A percentile compares a stretch with the other conserved stretches of the same genome.
Evolutionary conservation across 2,113 vertebrate genomes (phyloP).

Genomic region (Thalassoma bifasciatum): DNA sequence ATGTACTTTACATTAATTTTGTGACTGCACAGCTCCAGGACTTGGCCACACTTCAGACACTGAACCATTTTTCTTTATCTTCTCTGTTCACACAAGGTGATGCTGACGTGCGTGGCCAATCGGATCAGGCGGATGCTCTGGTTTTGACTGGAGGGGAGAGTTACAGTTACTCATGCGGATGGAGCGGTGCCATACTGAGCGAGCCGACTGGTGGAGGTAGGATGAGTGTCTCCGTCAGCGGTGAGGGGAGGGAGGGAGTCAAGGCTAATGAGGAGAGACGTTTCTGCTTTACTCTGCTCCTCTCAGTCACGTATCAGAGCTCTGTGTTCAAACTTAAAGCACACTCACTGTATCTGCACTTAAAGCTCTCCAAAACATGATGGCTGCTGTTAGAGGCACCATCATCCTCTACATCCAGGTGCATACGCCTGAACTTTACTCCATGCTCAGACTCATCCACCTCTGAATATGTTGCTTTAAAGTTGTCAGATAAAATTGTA

Average conservation of each 20-base stretch:
- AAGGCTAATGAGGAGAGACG: constrained; percentile 60
- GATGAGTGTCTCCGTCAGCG: constrained; percentile 50
- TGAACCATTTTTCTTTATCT: constrained; percentile 62
- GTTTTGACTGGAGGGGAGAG: constrained; percentile 64
- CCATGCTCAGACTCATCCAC: background rate
- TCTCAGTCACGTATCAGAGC: constrained; percentile 48
- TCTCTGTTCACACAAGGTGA: constrained; percentile 67
- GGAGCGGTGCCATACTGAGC: constrained; percentile 45
- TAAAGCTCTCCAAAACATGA: background rate
- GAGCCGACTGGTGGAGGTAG: constrained; percentile 50
- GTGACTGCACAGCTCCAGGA: constrained; percentile 27
- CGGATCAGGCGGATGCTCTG: constrained; percentile 56
- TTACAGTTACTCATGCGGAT: constrained; percentile 45
- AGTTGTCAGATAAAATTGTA: background rate
- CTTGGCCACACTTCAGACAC: constrained; percentile 65
- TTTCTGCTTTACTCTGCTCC: constrained; percentile 49
- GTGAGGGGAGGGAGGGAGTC: constrained; percentile 32
- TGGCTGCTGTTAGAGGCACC: background rate
- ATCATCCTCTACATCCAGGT: background rate
- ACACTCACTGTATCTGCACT: background rate
- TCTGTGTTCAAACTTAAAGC: constrained; percentile 15
- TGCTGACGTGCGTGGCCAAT: constrained; percentile 67
- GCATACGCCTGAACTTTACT: background rate
- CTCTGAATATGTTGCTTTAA: background rate
- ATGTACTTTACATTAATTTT: constrained; percentile 57